Conservation (phyloP, 1,140 invertebrate species). For the Oscheius sp. region DNA sequence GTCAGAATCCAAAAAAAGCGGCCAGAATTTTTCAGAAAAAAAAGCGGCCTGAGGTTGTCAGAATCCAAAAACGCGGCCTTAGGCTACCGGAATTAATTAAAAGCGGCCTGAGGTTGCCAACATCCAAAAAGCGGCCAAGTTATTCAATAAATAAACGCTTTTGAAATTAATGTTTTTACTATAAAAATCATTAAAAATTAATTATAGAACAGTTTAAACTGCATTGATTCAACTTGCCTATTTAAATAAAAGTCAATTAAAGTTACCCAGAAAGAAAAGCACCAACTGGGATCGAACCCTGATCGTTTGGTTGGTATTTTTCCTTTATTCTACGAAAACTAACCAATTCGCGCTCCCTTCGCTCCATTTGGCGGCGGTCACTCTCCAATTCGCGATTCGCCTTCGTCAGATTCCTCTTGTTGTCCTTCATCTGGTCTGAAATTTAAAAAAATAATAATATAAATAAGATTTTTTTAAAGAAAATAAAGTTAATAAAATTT, state of each 20-base stretch:
- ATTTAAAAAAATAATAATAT: too few relatives aligned
- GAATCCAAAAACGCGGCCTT: too few relatives aligned
- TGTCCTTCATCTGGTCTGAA: conserved; percentile 77
- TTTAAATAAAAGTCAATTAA: background rate
- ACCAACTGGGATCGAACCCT: too few relatives aligned
- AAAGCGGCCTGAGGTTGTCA: too few relatives aligned
- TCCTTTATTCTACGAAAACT: too few relatives aligned
- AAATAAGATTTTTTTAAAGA: conserved; percentile 11
- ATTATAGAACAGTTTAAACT: background rate
- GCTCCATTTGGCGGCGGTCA: conserved; percentile 75
- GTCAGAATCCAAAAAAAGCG: too few relatives aligned
- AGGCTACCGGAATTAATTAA: too few relatives aligned
- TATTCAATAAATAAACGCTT: too few relatives aligned
- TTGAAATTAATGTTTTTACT: background rate
- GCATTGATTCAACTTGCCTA: background rate
- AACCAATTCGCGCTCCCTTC: conserved; percentile 84
- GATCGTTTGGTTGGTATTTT: background rate
- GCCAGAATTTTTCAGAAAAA: too few relatives aligned
- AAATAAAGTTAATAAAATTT: background rate
- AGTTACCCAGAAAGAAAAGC: too few relatives aligned
- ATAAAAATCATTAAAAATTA: background rate
- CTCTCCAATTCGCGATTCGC: conserved; percentile 78
- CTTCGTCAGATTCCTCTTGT: conserved; percentile 76
- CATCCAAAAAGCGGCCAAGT: too few relatives aligned
- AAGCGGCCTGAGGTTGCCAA: conserved; percentile 10